Conservation (phyloP, 2,797 vertebrate species). For the Ptychobarbus kaznakovi region DNA sequence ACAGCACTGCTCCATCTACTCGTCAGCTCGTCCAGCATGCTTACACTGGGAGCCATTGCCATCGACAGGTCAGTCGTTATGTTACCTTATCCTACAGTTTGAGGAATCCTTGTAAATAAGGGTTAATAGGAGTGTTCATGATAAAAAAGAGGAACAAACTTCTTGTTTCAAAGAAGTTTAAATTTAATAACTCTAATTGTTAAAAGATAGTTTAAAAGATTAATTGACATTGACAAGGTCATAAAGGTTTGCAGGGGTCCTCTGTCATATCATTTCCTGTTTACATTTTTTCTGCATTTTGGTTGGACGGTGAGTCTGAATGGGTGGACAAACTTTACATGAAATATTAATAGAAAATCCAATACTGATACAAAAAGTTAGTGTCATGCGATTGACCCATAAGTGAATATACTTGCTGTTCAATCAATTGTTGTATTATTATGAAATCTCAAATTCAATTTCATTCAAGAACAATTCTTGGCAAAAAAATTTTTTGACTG, state of each 20-base stretch:
- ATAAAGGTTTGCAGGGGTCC: not conserved
- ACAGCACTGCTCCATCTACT: slow-evolving; percentile 96
- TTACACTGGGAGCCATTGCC: slow-evolving; percentile 95
- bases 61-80: slow-evolving; percentile 87
- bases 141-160: not conserved
- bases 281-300: not conserved
- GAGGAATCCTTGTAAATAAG: not conserved
- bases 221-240: not conserved
- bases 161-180: not conserved
- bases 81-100: not conserved
- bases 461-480: not conserved
- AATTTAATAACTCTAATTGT: not conserved
- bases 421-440: not conserved
- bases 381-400: not conserved
- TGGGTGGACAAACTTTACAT: not conserved
- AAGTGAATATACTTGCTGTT: not conserved
- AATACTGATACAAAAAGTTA: not conserved
- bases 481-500: no score
- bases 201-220: not conserved
- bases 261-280: not conserved
- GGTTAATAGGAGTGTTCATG: not conserved
- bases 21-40: slow-evolving; percentile 98
- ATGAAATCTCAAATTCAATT: not conserved
- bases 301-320: not conserved
- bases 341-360: not conserved